These are phyloP conservation scores for Microplitis manilae DNA, from an alignment of 2,888 invertebrate species.

Conservation along the genomic window DNA sequence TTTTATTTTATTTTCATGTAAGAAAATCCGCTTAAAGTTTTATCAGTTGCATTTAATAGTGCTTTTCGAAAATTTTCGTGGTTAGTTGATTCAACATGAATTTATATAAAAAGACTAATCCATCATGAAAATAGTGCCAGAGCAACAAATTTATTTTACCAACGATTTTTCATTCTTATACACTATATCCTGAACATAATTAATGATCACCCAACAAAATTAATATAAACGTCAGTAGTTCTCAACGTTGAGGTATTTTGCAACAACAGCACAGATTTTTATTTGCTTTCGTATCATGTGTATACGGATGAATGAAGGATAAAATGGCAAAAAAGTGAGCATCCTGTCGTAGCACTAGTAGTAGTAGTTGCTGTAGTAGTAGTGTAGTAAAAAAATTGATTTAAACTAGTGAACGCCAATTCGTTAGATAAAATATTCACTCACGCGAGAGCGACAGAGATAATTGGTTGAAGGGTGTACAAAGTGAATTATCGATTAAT, in stretches of 20 bases:
- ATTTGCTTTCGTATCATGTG: neutral
- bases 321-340: neutral
- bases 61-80: neutral
- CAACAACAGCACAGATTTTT: slow-evolving; percentile 26
- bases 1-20: neutral
- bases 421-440: neutral
- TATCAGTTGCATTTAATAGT: neutral
- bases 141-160: neutral
- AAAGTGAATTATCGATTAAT: neutral
- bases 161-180: neutral
- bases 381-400: neutral
- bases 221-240: slow-evolving; percentile 48
- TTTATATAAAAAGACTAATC: neutral
- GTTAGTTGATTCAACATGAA: neutral
- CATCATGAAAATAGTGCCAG: neutral
- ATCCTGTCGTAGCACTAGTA: neutral
- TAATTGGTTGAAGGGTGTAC: neutral
- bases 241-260: slow-evolving; percentile 28
- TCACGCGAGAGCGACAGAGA: neutral
- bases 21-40: slow-evolving; percentile 6
- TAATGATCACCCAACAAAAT: slow-evolving; percentile 51
- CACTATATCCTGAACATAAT: slow-evolving; percentile 30
- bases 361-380: neutral
- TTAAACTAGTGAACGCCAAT: neutral
- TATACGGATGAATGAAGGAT: neutral